Conservation (phyloP, 2,888 invertebrate genomes). For the Trachelus troglodyta region DNA sequence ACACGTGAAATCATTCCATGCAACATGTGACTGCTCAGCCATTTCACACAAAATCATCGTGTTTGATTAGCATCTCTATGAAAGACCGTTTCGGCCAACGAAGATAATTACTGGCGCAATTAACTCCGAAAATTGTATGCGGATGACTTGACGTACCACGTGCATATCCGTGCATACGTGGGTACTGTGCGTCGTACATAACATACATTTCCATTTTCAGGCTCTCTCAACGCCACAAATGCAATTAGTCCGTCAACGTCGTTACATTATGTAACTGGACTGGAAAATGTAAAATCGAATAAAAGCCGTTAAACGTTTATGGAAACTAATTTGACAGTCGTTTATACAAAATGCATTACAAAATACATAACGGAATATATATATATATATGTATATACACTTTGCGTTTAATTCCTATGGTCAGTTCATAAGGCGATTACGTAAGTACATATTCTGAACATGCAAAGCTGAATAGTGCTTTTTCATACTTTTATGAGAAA, state of each 20-base stretch:
- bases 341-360: no score
- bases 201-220: conserved; percentile 17
- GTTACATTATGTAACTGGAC: no score
- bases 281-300: no score
- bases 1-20: no score
- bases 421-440: neutral
- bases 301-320: no score
- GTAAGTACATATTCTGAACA: neutral
- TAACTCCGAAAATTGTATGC: conserved; percentile 26
- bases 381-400: no score
- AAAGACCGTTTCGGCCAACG: conserved; percentile 2
- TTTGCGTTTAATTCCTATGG: neutral
- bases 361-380: no score
- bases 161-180: neutral
- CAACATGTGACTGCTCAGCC: no score
- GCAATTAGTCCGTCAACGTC: conserved; percentile 23
- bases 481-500: neutral
- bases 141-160: neutral
- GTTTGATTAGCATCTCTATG: no score
- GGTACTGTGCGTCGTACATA: neutral
- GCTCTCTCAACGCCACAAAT: conserved; percentile 21
- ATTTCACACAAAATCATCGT: no score
- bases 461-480: neutral
- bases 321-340: no score
- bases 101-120: conserved; percentile 28